phyloP scores from a whole-genome alignment of 2,797 vertebrate species.

The Xenopus petersii region DNA sequence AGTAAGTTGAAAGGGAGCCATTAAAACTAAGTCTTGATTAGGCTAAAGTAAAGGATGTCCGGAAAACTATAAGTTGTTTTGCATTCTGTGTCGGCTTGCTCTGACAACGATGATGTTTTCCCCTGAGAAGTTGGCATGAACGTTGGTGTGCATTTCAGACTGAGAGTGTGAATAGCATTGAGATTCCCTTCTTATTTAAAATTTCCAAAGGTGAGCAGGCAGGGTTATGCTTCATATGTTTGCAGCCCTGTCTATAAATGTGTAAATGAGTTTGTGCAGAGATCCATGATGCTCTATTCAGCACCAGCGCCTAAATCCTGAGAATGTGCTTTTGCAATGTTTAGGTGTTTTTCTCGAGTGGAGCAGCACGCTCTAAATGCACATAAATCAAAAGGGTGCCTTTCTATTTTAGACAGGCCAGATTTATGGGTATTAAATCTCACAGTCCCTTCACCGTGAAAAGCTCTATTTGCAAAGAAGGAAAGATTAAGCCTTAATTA shows the following conservation, averaged over 20 bases:
- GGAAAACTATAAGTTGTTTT: constrained; percentile 13
- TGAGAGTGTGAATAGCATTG: constrained; percentile 40
- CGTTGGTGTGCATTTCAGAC: constrained; percentile 25
- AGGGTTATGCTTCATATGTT: constrained; percentile 31
- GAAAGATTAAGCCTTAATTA: neutral
- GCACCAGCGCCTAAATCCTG: constrained; percentile 19
- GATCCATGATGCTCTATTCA: constrained; percentile 8
- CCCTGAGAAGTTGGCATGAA: constrained; percentile 10
- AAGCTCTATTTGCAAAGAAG: too few relatives aligned
- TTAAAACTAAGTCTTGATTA: neutral
- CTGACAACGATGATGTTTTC: constrained; percentile 8
- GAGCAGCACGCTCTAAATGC: constrained; percentile 4
- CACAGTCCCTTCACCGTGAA: neutral
- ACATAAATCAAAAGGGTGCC: constrained; percentile 1
- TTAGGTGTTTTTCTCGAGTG: constrained; percentile 5
- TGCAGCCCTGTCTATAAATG: constrained; percentile 33
- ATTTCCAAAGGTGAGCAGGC: constrained; percentile 36
- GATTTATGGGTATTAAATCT: constrained; percentile 7
- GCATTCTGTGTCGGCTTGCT: neutral
- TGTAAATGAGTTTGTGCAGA: constrained; percentile 39
- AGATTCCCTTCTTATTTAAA: constrained; percentile 34
- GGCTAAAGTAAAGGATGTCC: neutral
- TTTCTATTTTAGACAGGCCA: constrained; percentile 12
- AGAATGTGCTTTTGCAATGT: constrained; percentile 17
- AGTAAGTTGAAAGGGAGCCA: too few relatives aligned